phyloP scores from a whole-genome alignment of 2,888 invertebrate genomes.

The Argyresthia goedartella region DNA sequence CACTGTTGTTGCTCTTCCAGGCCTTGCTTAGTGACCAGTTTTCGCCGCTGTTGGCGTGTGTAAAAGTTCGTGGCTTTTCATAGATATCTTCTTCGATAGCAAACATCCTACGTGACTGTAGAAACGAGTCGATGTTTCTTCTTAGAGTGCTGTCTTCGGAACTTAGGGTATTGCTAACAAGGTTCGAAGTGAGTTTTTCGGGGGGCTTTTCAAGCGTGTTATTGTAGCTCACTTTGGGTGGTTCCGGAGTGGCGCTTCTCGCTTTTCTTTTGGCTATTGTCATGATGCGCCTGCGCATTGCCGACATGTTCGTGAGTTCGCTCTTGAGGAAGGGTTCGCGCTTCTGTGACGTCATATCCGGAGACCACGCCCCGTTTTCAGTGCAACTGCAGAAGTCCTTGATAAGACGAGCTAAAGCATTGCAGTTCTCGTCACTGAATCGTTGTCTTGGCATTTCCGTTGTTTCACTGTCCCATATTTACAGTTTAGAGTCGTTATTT shows the following conservation, averaged over 20 bases:
- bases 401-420: slow-evolving; percentile 53
- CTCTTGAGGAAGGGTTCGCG: slow-evolving; percentile 55
- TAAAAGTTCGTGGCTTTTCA: slow-evolving; percentile 43
- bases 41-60: slow-evolving; percentile 51
- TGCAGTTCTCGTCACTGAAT: slow-evolving; percentile 48
- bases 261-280: slow-evolving; percentile 49
- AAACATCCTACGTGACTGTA: slow-evolving; percentile 48
- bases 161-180: slow-evolving; percentile 50
- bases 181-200: slow-evolving; percentile 45
- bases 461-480: slow-evolving; percentile 10
- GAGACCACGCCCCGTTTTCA: slow-evolving; percentile 64
- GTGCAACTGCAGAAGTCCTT: slow-evolving; percentile 65
- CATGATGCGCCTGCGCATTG: slow-evolving; percentile 53
- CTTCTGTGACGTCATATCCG: slow-evolving; percentile 53
- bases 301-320: slow-evolving; percentile 61
- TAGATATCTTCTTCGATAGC: slow-evolving; percentile 56
- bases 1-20: slow-evolving; percentile 50
- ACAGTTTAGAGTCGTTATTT: slow-evolving; percentile 32
- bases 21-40: slow-evolving; percentile 67
- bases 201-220: slow-evolving; percentile 32
- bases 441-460: slow-evolving; percentile 50
- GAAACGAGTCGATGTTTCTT: slow-evolving; percentile 52
- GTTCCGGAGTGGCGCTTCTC: slow-evolving; percentile 34
- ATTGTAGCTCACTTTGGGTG: slow-evolving; percentile 33
- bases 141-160: slow-evolving; percentile 51